A percentile compares a stretch with the other conserved stretches of the same genome.
Evolutionary conservation across 2,113 vertebrate species (phyloP).

Genomic region (Oreochromis spilurus): DNA sequence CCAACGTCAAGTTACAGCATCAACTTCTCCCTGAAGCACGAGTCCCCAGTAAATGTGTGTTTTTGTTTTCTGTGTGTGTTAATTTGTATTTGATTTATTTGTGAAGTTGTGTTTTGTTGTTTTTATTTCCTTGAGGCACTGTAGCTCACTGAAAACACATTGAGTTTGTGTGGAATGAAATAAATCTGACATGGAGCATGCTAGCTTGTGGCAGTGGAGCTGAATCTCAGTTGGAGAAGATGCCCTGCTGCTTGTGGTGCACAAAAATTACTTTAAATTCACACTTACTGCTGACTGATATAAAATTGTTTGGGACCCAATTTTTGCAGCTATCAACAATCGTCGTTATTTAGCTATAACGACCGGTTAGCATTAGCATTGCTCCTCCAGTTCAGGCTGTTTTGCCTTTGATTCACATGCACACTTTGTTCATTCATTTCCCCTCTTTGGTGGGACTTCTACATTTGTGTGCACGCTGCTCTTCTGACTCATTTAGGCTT

Average conservation of each 20-base stretch:
- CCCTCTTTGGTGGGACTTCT: background rate
- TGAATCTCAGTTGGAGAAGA: background rate
- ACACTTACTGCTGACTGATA: background rate
- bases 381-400: background rate
- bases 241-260: background rate
- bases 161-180: background rate
- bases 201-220: background rate
- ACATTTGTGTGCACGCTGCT: background rate
- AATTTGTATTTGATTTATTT: background rate
- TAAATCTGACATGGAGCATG: background rate
- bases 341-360: accelerated
- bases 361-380: accelerated
- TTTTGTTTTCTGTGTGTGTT: background rate
- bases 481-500: accelerated
- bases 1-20: background rate
- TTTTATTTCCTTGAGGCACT: background rate
- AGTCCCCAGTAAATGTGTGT: background rate
- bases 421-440: background rate
- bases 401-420: accelerated
- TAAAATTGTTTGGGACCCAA: accelerated
- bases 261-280: background rate
- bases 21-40: accelerated
- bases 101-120: background rate
- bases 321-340: background rate
- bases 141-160: background rate